Evolutionary conservation across 2,113 vertebrate species (phyloP).

Genomic region (Pseudopipra pipra): DNA sequence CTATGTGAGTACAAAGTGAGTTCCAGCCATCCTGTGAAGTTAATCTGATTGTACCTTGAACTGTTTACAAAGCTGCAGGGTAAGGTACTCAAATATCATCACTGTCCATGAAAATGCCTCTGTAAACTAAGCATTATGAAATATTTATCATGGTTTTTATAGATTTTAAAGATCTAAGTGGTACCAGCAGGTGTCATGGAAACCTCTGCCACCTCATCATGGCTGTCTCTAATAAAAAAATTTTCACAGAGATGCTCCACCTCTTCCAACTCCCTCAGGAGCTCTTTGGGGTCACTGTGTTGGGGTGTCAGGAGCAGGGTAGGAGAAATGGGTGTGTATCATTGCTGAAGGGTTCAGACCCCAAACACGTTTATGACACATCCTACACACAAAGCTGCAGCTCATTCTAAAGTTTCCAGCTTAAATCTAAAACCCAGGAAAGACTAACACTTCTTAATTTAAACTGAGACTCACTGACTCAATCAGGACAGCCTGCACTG

Average conservation of each 20-base stretch:
- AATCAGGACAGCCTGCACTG: background rate
- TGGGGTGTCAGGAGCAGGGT: background rate
- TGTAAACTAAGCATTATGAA: background rate
- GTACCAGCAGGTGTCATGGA: background rate
- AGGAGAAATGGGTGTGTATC: accelerated
- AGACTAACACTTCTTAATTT: background rate
- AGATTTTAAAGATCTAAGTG: background rate
- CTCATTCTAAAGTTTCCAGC: background rate
- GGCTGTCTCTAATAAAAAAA: background rate
- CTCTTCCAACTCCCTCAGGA: background rate
- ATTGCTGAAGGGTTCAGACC: background rate
- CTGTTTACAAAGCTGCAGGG: background rate
- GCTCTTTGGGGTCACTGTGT: background rate
- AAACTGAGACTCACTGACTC: background rate
- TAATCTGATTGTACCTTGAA: background rate
- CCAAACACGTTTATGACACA: accelerated
- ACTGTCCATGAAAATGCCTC: background rate
- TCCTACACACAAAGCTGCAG: background rate
- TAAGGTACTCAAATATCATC: background rate
- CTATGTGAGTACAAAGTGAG: background rate
- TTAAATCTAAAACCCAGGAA: background rate
- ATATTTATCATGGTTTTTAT: background rate
- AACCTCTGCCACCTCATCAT: background rate
- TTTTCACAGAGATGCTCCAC: background rate
- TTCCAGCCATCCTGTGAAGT: background rate